A percentile compares a stretch with the other conserved stretches of the same genome.
phyloP scores from a whole-genome alignment of 2,797 vertebrate species.

The Austrolebias charrua region DNA sequence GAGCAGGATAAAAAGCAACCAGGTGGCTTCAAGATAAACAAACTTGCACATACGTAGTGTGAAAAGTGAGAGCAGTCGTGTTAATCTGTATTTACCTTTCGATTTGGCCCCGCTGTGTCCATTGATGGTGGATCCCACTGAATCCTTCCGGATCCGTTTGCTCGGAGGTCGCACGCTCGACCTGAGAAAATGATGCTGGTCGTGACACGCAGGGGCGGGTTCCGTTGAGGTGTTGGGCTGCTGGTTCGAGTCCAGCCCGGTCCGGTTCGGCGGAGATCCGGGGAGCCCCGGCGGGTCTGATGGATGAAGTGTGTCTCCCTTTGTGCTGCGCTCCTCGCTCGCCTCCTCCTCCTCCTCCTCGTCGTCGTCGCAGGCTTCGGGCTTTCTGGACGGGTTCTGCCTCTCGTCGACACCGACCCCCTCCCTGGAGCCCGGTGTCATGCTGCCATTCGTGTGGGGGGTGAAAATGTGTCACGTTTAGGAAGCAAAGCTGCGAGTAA shows the following conservation, averaged over 20 bases:
- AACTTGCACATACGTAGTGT: constrained; percentile 15
- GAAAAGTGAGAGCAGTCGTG: constrained; percentile 14
- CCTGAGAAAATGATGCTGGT: constrained; percentile 99
- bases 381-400: constrained; percentile 90
- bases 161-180: constrained; percentile 98
- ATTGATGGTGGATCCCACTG: constrained; percentile 82
- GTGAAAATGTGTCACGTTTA: constrained; percentile 62
- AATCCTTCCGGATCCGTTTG: constrained; percentile 96
- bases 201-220: constrained; percentile 83
- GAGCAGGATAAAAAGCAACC: constrained; percentile 12
- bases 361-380: constrained; percentile 89
- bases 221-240: constrained; percentile 63
- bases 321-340: constrained; percentile 92
- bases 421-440: constrained; percentile 95
- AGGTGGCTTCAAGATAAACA: constrained; percentile 20
- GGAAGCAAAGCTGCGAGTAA: constrained; percentile 59
- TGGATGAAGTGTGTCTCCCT: constrained; percentile 87
- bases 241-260: constrained; percentile 59
- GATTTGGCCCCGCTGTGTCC: constrained; percentile 84
- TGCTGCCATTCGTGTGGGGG: constrained; percentile 80
- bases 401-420: constrained; percentile 87
- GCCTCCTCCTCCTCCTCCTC: constrained; percentile 87
- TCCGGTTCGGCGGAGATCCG: constrained; percentile 71
- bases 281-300: constrained; percentile 74
- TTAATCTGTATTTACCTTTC: constrained; percentile 84